Percentiles rank a stretch among this genome's conserved stretches.
phyloP scores from a whole-genome alignment of 2,113 vertebrate species.

The Leucosticte australis region DNA sequence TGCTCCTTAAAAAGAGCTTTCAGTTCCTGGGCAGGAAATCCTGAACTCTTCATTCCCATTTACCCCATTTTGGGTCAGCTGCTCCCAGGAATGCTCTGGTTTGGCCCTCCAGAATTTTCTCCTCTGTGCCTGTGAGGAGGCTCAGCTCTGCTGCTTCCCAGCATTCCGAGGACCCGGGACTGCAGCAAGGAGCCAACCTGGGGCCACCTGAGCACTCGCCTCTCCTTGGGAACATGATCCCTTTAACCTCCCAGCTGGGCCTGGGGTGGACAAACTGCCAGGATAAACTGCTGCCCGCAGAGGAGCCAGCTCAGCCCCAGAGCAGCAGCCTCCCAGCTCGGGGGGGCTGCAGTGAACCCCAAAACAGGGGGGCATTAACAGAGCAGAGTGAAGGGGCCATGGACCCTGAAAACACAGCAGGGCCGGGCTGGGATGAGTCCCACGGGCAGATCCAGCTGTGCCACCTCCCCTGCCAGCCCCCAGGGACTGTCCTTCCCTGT shows the following conservation, averaged over 20 bases:
- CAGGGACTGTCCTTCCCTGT: neutral
- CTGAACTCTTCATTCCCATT: neutral
- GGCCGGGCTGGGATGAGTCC: neutral
- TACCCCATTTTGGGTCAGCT: neutral
- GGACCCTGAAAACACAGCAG: neutral
- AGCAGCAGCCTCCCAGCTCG: rapidly evolving
- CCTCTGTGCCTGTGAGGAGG: neutral
- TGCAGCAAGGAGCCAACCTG: neutral
- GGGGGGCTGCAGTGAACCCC: neutral
- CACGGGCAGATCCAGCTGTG: neutral
- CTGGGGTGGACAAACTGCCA: neutral
- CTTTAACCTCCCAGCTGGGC: neutral
- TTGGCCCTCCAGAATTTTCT: neutral
- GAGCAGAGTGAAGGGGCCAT: neutral
- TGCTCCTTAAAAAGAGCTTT: neutral
- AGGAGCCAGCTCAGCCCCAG: neutral
- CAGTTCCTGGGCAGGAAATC: neutral
- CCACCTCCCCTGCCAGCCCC: neutral
- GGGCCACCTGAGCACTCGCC: neutral
- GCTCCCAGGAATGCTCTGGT: neutral
- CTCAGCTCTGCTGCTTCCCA: neutral
- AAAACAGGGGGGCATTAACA: rapidly evolving
- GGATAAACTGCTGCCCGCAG: neutral
- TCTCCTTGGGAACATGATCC: neutral
- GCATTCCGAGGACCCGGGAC: neutral